A percentile compares a stretch with the other conserved stretches of the same genome.
Evolutionary conservation across 2,888 invertebrate species (phyloP).

Genomic region (Patella pellucida): DNA sequence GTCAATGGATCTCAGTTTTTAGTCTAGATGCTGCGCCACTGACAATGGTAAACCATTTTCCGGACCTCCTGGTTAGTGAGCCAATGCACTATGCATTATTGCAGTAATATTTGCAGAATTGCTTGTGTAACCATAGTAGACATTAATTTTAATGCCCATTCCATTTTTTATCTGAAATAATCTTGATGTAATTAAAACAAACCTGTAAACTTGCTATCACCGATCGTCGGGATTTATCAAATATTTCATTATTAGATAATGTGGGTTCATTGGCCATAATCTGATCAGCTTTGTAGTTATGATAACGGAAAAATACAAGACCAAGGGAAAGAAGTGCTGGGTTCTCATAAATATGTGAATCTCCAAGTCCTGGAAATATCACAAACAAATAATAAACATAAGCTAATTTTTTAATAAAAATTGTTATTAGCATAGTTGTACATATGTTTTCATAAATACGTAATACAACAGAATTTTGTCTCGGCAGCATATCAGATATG

Average conservation of each 20-base stretch:
- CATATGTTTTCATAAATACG: no score
- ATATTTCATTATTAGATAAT: conserved; percentile 95
- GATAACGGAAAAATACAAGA: conserved; percentile 94
- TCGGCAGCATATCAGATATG: no score
- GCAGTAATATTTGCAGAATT: not conserved
- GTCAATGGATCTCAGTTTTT: no score
- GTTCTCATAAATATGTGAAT: conserved; percentile 96
- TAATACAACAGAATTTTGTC: no score
- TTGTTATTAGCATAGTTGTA: no score
- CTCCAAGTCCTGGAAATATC: conserved; percentile 85
- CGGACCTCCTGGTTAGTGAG: no score
- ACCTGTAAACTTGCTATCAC: conserved; percentile 95
- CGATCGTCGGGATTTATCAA: conserved; percentile 88
- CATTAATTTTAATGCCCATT: not conserved
- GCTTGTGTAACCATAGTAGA: not conserved
- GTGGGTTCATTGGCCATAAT: conserved; percentile 79
- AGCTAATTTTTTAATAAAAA: no score
- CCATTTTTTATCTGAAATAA: not conserved
- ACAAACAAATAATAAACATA: not conserved
- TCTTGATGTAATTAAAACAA: not conserved
- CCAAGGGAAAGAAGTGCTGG: conserved; percentile 94
- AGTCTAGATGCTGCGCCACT: no score
- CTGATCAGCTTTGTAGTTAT: conserved; percentile 85
- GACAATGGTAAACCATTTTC: no score
- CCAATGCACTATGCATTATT: no score